Evolutionary conservation across 1,140 invertebrate species (phyloP).

Genomic region (Bombus sibiricus): DNA sequence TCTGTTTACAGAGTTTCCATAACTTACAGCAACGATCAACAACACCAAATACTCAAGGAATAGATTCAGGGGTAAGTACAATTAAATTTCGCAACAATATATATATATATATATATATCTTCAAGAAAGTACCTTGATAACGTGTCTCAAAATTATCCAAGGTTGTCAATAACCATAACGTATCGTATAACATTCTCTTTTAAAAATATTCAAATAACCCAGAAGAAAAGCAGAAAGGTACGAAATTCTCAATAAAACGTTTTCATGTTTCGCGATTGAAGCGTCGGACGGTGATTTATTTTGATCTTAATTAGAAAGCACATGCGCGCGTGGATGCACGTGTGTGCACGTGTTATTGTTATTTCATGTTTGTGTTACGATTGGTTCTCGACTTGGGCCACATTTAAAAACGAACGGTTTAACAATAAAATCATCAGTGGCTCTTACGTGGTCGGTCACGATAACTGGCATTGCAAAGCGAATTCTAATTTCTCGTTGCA

Average conservation of each 20-base stretch:
- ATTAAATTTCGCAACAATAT: not conserved
- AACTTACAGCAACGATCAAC: slow-evolving; percentile 81
- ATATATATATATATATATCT: not conserved
- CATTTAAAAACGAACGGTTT: not conserved
- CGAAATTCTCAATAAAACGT: not conserved
- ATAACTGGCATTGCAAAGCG: slow-evolving; percentile 10
- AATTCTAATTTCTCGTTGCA: slow-evolving; percentile 46
- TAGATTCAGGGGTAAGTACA: slow-evolving; percentile 80
- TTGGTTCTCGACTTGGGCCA: not conserved
- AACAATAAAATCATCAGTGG: not conserved
- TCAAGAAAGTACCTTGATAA: too few species aligned
- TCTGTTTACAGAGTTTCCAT: slow-evolving; percentile 79
- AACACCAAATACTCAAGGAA: slow-evolving; percentile 82
- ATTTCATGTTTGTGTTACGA: slow-evolving; percentile 13
- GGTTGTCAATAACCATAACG: not conserved
- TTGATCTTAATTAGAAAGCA: slow-evolving; percentile 39
- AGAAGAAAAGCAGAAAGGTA: too few species aligned
- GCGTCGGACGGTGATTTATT: not conserved
- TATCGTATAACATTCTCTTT: not conserved
- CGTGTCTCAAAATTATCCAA: not conserved
- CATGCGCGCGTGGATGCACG: slow-evolving; percentile 14
- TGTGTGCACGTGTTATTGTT: slow-evolving; percentile 30
- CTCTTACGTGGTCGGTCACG: not conserved
- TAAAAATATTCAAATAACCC: not conserved
- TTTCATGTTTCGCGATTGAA: not conserved